phyloP scores from a whole-genome alignment of 2,113 vertebrate species.

The Nannobrachium achirus region DNA sequence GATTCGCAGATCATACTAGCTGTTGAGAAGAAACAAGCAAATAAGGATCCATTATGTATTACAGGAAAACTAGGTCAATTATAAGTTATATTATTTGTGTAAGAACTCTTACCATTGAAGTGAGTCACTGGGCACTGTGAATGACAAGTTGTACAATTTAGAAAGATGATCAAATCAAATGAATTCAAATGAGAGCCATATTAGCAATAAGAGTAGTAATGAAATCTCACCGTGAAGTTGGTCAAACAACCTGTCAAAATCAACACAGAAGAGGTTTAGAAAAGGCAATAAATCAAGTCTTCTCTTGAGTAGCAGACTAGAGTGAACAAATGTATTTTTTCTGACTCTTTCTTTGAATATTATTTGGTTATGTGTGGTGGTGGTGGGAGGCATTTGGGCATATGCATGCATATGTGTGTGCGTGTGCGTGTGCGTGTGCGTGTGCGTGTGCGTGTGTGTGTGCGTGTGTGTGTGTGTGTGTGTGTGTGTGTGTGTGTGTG shows the following conservation, averaged over 20 bases:
- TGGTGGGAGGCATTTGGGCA: too few relatives aligned
- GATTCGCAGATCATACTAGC: constrained; percentile 57
- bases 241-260: constrained; percentile 61
- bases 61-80: not conserved
- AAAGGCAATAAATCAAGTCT: too few relatives aligned
- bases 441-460: not conserved
- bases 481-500: not conserved
- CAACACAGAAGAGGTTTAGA: not conserved
- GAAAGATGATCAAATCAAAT: not conserved
- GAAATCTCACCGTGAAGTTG: constrained; percentile 54
- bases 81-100: not conserved
- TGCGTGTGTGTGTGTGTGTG: not conserved
- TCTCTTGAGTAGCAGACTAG: too few relatives aligned
- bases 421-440: not conserved
- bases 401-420: too few relatives aligned
- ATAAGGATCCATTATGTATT: too few relatives aligned
- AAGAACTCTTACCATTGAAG: constrained; percentile 60
- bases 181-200: not conserved
- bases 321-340: too few relatives aligned
- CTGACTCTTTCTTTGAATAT: too few relatives aligned
- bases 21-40: constrained; percentile 26
- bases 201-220: not conserved
- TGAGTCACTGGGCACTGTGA: constrained; percentile 63
- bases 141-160: not conserved
- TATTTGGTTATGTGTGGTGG: too few relatives aligned